These are phyloP conservation scores for Strigamia transsilvanica DNA, from an alignment of 2,888 invertebrate genomes.

Conservation along the genomic window DNA sequence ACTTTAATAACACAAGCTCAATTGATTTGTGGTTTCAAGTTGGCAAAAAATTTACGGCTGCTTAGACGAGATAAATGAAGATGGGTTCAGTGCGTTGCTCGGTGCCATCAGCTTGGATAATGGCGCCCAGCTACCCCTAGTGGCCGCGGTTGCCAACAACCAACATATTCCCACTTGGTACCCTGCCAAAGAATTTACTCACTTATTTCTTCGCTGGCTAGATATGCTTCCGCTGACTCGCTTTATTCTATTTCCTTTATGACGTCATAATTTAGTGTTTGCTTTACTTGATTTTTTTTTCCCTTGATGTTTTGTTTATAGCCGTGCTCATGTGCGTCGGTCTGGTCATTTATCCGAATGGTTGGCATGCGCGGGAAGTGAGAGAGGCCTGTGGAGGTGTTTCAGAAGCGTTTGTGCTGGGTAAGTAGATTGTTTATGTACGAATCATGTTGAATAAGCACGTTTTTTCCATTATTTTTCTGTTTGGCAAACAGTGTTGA, in stretches of 20 bases:
- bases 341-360: conserved; percentile 71
- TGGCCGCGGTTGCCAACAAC: conserved; percentile 5
- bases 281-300: conserved; percentile 5
- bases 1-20: background rate
- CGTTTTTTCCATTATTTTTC: background rate
- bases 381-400: conserved; percentile 71
- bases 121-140: conserved; percentile 9
- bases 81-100: conserved; percentile 24
- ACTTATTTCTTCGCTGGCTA: conserved; percentile 19
- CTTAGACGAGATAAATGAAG: conserved; percentile 28
- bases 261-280: conserved; percentile 18
- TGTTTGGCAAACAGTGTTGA: background rate
- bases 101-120: conserved; percentile 14
- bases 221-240: conserved; percentile 38
- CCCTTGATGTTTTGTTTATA: conserved; percentile 63
- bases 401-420: conserved; percentile 70
- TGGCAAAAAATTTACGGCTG: conserved; percentile 23
- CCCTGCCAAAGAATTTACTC: conserved; percentile 30
- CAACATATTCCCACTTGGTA: conserved; percentile 16
- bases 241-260: conserved; percentile 37
- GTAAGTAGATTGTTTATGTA: conserved; percentile 63
- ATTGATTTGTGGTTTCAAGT: conserved; percentile 38
- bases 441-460: background rate
- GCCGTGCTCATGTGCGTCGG: conserved; percentile 70
- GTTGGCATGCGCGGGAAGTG: conserved; percentile 73